Conservation (phyloP, 2,113 vertebrate species). For the Epinephelus fuscoguttatus region DNA sequence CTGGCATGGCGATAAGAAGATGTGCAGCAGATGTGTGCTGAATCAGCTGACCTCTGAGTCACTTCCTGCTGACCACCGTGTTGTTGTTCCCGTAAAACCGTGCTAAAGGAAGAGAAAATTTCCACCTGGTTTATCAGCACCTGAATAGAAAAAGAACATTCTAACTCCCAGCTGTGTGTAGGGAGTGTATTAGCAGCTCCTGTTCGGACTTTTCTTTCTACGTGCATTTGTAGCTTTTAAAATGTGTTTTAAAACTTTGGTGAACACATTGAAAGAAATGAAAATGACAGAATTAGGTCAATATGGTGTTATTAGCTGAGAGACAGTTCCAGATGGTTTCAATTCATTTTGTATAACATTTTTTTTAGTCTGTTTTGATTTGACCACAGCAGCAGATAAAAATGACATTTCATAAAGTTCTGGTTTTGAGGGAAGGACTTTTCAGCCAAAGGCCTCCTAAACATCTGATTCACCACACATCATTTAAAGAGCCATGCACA, state of each 20-base stretch:
- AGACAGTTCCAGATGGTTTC: not conserved
- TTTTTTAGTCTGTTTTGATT: not conserved
- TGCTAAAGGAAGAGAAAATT: slow-evolving; percentile 36
- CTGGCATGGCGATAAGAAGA: slow-evolving; percentile 55
- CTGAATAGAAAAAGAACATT: slow-evolving; percentile 10
- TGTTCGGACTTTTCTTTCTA: not conserved
- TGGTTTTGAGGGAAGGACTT: not conserved
- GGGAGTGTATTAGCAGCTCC: slow-evolving; percentile 3
- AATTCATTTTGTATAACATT: not conserved
- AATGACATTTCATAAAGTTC: not conserved
- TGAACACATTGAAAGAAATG: not conserved
- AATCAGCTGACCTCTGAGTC: slow-evolving; percentile 62
- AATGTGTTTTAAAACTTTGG: not conserved
- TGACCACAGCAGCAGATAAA: not conserved
- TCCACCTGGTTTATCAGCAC: slow-evolving; percentile 68
- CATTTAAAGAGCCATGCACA: too few species aligned
- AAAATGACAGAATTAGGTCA: not conserved
- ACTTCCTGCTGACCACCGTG: slow-evolving; percentile 65
- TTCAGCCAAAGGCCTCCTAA: not conserved
- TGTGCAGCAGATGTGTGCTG: slow-evolving; percentile 46
- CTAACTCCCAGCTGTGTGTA: slow-evolving; percentile 2
- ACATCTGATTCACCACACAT: too few species aligned
- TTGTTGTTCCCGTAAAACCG: slow-evolving; percentile 60
- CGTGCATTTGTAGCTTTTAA: slow-evolving; percentile 6
- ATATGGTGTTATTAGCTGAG: not conserved